Base-by-base conservation (phyloP, 1,140 invertebrate genomes). In the Aphaenogaster ashmeadi region DNA sequence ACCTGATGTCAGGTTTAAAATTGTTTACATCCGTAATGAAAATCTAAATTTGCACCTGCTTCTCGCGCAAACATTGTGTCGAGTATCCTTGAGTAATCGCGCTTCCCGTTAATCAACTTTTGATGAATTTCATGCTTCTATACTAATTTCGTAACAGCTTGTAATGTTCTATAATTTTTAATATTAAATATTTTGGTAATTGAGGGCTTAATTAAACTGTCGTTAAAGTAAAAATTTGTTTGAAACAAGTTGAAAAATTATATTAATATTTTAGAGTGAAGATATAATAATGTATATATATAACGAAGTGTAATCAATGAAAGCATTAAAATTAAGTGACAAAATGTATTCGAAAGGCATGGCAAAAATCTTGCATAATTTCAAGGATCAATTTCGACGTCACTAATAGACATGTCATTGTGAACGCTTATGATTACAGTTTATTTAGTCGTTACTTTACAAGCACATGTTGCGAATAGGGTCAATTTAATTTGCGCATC, bases 401-500 rank as follows among this genome's bases (percentile, higher is more conserved):
- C 15, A 18, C 2, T 62, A 78, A 62, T 74, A 44, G 41, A 33
- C 9, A 62, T 33, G 75, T 60, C 27, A 33, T 21, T 41, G 5
- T 36, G 3, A 64, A 64, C 18, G 15, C n/a, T 56, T 64, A 64
- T 50, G 7, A 21, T 44, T 60, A 21, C 3, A 56, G 36, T 21
- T 75, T 7, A 47, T 11, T 47, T 64, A 27, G 27, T 27, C 11
- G 8, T n/a, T 79, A 50, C 11, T 64, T 64, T 21, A 33, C 7
- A 13, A 4, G 9, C 50, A 21, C 67, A 13, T 44, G 38, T 44
- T 47, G 7, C 6, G 15, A 60, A 50, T 50, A n/a, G 5, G 21
- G 56, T 78, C 74, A 78, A 18, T 6, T 77, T 38, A 41, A 77
- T 78, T 78, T 62, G 21, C 5, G 9, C 13, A 27, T 77, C 8